Conservation (phyloP, 2,113 vertebrate genomes). For the Oxyura jamaicensis region DNA sequence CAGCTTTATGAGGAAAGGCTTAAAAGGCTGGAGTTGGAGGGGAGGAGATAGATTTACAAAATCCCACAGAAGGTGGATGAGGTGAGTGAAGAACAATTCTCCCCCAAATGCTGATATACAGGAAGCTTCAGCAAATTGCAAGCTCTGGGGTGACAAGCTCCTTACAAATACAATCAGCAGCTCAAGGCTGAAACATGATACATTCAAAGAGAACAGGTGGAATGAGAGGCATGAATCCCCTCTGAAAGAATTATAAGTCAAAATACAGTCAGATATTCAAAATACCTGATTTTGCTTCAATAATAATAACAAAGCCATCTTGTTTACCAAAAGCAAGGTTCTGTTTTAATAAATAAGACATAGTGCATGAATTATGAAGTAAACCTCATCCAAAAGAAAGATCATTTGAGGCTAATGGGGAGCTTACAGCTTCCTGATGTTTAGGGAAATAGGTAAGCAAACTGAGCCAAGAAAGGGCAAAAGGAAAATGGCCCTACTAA, state of each 20-base stretch:
- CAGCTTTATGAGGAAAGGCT: neutral
- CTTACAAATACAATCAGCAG: neutral
- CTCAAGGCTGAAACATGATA: neutral
- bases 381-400: neutral
- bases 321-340: neutral
- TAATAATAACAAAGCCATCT: neutral
- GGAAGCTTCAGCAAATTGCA: neutral
- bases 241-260: neutral
- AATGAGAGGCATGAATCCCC: neutral
- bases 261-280: neutral
- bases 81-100: neutral
- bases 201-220: neutral
- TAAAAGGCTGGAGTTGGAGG: neutral
- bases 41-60: neutral
- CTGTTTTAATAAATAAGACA: neutral
- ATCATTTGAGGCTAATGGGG: neutral
- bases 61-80: neutral
- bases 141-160: neutral
- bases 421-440: neutral
- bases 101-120: neutral
- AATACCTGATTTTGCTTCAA: neutral
- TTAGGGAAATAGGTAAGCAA: neutral
- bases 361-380: neutral
- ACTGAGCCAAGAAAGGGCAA: neutral
- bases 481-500: neutral